A percentile compares a stretch with the other conserved stretches of the same genome.
These are phyloP conservation scores for Hemicordylus capensis DNA, from an alignment of 2,113 vertebrate genomes.

Conservation along the genomic window DNA sequence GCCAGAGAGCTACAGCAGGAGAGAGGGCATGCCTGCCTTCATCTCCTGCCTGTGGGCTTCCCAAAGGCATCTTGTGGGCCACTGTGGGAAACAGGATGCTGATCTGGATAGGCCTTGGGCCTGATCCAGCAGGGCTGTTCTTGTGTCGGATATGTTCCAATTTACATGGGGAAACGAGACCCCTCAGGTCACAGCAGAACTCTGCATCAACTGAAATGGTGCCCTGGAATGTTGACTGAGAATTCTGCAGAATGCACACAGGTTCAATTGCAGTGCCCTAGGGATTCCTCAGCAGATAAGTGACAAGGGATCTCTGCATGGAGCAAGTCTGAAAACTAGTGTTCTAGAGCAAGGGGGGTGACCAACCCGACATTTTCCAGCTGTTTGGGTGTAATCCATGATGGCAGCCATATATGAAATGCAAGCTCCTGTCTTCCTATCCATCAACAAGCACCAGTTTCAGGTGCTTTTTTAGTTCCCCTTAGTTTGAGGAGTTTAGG, in stretches of 20 bases:
- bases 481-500: background rate
- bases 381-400: slow-evolving; percentile 42
- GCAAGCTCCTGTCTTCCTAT: slow-evolving; percentile 10
- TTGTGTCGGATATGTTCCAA: background rate
- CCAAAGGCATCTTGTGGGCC: too few relatives aligned
- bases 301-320: background rate
- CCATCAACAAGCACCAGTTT: slow-evolving; percentile 14
- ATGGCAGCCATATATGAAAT: background rate
- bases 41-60: too few relatives aligned
- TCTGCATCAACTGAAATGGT: background rate
- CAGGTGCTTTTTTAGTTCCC: slow-evolving; percentile 29
- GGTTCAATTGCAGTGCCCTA: background rate
- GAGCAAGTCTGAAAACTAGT: background rate
- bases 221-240: background rate
- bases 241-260: background rate
- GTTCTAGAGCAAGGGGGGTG: background rate
- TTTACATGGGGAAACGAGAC: background rate
- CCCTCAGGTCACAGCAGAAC: too few relatives aligned
- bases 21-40: too few relatives aligned
- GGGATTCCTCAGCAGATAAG: background rate
- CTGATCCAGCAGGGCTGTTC: too few relatives aligned
- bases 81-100: too few relatives aligned
- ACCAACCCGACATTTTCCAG: background rate
- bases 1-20: too few relatives aligned
- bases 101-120: too few relatives aligned